Conservation (phyloP, 2,888 invertebrate species). For the Aleiodes testaceus region DNA sequence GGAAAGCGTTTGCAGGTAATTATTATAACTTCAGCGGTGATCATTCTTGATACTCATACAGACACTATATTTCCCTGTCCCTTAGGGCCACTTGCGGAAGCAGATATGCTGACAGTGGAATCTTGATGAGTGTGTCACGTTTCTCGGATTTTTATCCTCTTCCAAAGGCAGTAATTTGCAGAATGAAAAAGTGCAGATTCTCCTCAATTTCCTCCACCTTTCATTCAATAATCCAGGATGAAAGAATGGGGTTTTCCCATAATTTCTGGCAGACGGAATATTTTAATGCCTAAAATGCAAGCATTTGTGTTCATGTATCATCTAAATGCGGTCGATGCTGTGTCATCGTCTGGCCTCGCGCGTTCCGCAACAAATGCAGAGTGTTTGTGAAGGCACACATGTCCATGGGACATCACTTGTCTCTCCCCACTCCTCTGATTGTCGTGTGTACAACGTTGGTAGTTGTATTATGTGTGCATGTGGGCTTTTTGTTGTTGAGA, state of each 20-base stretch:
- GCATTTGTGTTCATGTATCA: slow-evolving; percentile 34
- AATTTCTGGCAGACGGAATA: slow-evolving; percentile 14
- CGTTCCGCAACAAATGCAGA: slow-evolving; percentile 27
- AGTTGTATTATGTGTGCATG: no score
- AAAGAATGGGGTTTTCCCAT: slow-evolving; percentile 16
- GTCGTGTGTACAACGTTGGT: neutral
- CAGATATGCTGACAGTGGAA: slow-evolving; percentile 9
- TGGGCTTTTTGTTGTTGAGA: no score
- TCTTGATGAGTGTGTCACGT: neutral
- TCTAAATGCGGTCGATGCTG: slow-evolving; percentile 60
- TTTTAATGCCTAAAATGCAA: slow-evolving; percentile 7
- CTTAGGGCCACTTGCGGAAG: neutral
- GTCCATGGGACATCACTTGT: slow-evolving; percentile 27
- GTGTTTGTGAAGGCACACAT: slow-evolving; percentile 28
- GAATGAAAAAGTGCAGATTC: no score
- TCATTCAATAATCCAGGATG: neutral
- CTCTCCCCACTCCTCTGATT: neutral
- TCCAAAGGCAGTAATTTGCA: no score
- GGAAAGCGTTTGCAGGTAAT: slow-evolving; percentile 35
- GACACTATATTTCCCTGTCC: neutral
- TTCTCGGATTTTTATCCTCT: no score
- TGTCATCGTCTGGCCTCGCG: slow-evolving; percentile 64
- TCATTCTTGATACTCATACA: slow-evolving; percentile 22
- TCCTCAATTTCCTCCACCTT: neutral
- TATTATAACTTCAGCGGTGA: slow-evolving; percentile 37